Base-by-base conservation (phyloP, 2,888 invertebrate species). In the Stratiomys singularior region DNA sequence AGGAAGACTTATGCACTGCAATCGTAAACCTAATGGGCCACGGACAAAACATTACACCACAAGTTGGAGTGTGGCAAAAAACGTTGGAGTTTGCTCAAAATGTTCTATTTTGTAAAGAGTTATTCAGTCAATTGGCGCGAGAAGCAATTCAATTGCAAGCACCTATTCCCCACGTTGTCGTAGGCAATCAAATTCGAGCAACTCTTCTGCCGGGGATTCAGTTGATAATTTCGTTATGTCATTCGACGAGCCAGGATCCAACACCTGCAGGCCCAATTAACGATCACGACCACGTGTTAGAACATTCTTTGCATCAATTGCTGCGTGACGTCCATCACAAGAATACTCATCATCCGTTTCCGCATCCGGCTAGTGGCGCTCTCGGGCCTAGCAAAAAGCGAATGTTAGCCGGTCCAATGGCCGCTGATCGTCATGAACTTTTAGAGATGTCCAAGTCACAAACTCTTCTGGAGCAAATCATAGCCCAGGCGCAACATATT, bases 51-150 rank as follows among this genome's bases (percentile, higher is more conserved):
- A 89, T 91, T 79, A 89, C 93, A 0, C 93, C 93, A 78, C 86
- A 90, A 28, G 88, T 88, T 7, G 91, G 90, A 0, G 90, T 96
- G 84, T 98, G 98, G 98, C 97, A 98, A 83, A 95, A 96, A 84
- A 96, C 96, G 83, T 88, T 98, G n/a, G 98, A 98, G 85, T 96
- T 96, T 0, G 98, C 98, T 0, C 98, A 98, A 85, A 98, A 98
- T 86, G 97, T 98, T 28, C 89, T 98, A 23, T 98, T 98, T 88
- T 98, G 98, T 85, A 98, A 98, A 87, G 98, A 98, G 86, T 88
- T 98, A 44, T 98, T 98, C 85, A 95, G 96, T 81, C 94, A 98
- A 83, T 88, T 98, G 76, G 98, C 98, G 0, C 93, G 96, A 76
- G 98, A 98, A 86, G 98, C 98, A 0, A 97, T 98, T 4, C 96